Conservation (phyloP, 2,888 invertebrate genomes). For the Brachyptera putata region DNA sequence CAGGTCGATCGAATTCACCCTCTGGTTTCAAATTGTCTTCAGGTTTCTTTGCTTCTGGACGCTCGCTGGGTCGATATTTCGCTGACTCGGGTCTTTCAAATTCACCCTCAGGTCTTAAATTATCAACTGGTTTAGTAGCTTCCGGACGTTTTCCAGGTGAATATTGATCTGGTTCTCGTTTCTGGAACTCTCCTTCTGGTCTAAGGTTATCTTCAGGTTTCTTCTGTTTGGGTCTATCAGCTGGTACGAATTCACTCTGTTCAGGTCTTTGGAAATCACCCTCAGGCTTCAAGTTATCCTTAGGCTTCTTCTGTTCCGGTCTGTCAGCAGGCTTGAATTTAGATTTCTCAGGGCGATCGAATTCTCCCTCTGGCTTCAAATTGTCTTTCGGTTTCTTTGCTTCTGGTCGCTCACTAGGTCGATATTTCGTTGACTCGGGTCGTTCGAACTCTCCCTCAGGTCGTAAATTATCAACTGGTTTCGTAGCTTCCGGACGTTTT, state of each 20-base stretch:
- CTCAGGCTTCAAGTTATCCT: slow-evolving; percentile 30
- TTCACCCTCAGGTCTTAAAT: slow-evolving; percentile 37
- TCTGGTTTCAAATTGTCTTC: slow-evolving; percentile 52
- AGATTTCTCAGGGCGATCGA: not conserved
- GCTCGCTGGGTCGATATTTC: slow-evolving; percentile 46
- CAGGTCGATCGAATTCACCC: slow-evolving; percentile 47
- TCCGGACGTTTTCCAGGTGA: slow-evolving; percentile 50
- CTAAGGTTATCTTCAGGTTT: slow-evolving; percentile 32
- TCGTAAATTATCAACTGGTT: slow-evolving; percentile 40
- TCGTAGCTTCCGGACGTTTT: slow-evolving; percentile 43
- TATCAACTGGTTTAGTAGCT: slow-evolving; percentile 43
- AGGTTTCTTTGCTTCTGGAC: slow-evolving; percentile 46
- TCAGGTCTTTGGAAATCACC: slow-evolving; percentile 43
- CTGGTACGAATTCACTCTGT: slow-evolving; percentile 43
- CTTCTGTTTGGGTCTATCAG: slow-evolving; percentile 43
- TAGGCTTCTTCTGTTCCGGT: slow-evolving; percentile 1
- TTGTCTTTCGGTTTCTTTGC: slow-evolving; percentile 52
- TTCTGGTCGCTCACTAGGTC: slow-evolving; percentile 32
- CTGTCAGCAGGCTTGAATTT: slow-evolving; percentile 9
- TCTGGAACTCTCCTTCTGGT: slow-evolving; percentile 54
- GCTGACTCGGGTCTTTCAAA: slow-evolving; percentile 39
- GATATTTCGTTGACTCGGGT: slow-evolving; percentile 22
- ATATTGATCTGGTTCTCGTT: slow-evolving; percentile 45
- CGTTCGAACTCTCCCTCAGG: slow-evolving; percentile 34
- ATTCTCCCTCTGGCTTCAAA: slow-evolving; percentile 56